Conservation (phyloP, 2,797 vertebrate species). For the Austrolebias charrua region DNA sequence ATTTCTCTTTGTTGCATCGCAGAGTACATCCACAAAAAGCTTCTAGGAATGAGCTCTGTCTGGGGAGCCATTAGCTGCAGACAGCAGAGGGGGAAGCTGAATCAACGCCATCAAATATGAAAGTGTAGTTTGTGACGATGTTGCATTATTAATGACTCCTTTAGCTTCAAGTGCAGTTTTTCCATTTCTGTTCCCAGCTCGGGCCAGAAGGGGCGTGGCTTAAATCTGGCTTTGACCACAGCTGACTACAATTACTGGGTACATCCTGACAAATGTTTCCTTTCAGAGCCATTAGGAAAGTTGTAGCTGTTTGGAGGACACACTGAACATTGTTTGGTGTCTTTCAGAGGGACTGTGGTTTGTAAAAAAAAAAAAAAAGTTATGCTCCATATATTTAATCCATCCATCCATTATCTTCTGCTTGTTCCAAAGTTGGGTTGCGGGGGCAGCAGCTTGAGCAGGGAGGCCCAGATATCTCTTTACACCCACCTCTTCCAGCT, state of each 20-base stretch:
- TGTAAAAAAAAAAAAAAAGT: too few species aligned
- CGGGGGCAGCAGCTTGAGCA: too few species aligned
- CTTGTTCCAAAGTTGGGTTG: too few species aligned
- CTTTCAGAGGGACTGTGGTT: neutral
- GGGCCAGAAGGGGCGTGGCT: constrained; percentile 4
- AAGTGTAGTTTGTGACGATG: constrained; percentile 46
- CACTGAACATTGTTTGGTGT: neutral
- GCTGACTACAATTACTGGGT: neutral
- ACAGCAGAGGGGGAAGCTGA: constrained; percentile 8
- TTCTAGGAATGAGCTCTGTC: constrained; percentile 42
- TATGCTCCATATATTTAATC: too few species aligned
- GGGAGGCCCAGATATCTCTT: too few species aligned
- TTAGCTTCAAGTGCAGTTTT: constrained; percentile 30
- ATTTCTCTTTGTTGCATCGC: constrained; percentile 7
- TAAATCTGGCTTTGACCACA: constrained; percentile 10
- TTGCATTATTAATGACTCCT: constrained; percentile 54
- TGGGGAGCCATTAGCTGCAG: constrained; percentile 33
- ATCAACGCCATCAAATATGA: constrained; percentile 28
- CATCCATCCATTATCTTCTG: too few species aligned
- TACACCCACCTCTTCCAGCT: too few species aligned
- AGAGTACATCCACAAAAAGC: constrained; percentile 14
- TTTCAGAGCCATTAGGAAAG: too few species aligned
- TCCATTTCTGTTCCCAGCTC: neutral
- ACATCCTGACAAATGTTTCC: neutral
- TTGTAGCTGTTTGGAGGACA: neutral